Evolutionary conservation across 2,888 invertebrate species (phyloP), one percentile per base, ranked within the genome.

Genomic region (Bombylius major): DNA sequence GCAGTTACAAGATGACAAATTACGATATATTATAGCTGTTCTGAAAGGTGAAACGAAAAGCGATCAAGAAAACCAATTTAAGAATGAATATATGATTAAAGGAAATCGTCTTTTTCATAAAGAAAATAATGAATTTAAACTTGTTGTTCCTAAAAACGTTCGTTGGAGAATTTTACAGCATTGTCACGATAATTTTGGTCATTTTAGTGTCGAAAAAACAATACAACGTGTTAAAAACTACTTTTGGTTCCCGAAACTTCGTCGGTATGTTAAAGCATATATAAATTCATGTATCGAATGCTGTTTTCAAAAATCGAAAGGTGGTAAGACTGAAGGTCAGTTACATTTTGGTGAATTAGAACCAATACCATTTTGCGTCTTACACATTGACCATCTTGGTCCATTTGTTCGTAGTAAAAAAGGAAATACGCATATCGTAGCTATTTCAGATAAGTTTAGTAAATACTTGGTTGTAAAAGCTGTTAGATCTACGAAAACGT

Each of bases 121-220:
- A 48, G 36, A 12, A 34, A 53, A 48, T 8, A 51, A 49, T 33
- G 23, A 13, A 33, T 55, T 34, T 32, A 55, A 49, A n/a, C 49
- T 62, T 31, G n/a, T n/a, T n/a, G 59, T 64, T 8, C 62, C 63
- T 5, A 51, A 58, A 33, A 36, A 51, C 0, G 46, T 59, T 1
- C 47, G 59, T 33, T 64, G 62, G 63, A 50, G 61, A 12, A 9
- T 36, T 23, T 23, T 23, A 23, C 23, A 23, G 23, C 3, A 23
- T 23, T 56, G 58, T 44, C 63, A 65, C 45, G 63, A 65, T 39
- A 60, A 65, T 9, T 53, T 58, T 5, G 64, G 62, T 4, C 65
- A 66, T 45, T 65, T 62, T 46, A 55, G 58, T 11, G 5, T 60
- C 0, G 61, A 62, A 14, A 64, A 64, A 51, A 64, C 65, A 3